These are phyloP conservation scores for Rhinogobius similis DNA, from an alignment of 2,113 vertebrate species.

Conservation along the genomic window DNA sequence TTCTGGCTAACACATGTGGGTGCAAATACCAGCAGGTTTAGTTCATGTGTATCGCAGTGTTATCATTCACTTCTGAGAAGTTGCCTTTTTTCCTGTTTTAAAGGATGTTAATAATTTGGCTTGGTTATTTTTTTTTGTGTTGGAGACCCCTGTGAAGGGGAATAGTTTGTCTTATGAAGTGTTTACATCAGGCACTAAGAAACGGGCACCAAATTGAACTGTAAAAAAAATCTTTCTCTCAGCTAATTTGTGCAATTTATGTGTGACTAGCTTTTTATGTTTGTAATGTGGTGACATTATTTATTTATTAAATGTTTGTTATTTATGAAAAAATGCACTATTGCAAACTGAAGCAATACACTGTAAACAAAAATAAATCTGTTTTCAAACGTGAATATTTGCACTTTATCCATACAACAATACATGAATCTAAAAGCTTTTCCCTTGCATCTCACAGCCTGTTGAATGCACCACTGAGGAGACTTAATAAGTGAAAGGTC, in stretches of 20 bases:
- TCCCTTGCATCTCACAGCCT: neutral
- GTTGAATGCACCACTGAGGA: neutral
- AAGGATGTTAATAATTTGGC: constrained; percentile 69
- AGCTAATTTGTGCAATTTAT: constrained; percentile 70
- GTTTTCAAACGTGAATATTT: constrained; percentile 66
- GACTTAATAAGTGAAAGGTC: neutral
- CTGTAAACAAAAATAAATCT: constrained; percentile 80
- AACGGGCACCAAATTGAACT: constrained; percentile 43
- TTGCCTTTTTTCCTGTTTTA: constrained; percentile 74
- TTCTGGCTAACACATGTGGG: constrained; percentile 12
- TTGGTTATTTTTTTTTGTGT: constrained; percentile 41
- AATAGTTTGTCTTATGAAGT: constrained; percentile 35
- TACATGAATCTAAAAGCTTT: neutral
- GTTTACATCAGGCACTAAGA: constrained; percentile 21
- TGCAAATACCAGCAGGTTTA: constrained; percentile 29
- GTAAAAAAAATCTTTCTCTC: constrained; percentile 41
- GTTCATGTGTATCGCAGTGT: constrained; percentile 63
- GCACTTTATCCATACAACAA: neutral
- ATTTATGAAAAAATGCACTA: constrained; percentile 86
- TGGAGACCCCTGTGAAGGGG: constrained; percentile 32
- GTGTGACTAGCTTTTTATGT: constrained; percentile 57
- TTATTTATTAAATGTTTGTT: constrained; percentile 79
- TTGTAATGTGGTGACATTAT: constrained; percentile 62
- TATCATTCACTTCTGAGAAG: constrained; percentile 79
- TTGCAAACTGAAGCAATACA: constrained; percentile 85